phyloP scores from a whole-genome alignment of 2,888 invertebrate genomes.

The Sialis fuliginosa region DNA sequence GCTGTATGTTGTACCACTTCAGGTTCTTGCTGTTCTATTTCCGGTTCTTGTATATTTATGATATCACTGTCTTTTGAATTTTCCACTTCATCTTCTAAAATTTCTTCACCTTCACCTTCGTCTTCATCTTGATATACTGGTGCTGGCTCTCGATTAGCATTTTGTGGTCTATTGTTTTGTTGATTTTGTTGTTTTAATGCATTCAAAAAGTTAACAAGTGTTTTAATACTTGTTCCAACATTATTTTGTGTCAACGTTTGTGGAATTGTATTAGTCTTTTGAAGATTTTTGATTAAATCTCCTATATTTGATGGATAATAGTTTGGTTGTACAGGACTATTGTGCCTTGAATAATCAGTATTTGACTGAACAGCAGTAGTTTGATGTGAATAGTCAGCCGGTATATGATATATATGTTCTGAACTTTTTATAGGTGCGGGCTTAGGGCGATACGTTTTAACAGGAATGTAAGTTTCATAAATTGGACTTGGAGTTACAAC shows the following conservation, averaged over 20 bases:
- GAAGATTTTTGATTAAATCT: constrained; percentile 27
- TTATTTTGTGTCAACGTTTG: constrained; percentile 59
- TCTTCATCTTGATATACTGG: constrained; percentile 11
- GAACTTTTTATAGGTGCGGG: constrained; percentile 14
- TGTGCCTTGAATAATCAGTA: not conserved
- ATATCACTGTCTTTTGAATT: not conserved
- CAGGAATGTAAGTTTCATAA: not conserved
- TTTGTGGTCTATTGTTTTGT: constrained; percentile 12
- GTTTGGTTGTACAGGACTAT: constrained; percentile 17
- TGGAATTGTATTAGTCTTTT: constrained; percentile 57
- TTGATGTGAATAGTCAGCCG: not conserved
- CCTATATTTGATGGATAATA: constrained; percentile 43
- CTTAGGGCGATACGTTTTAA: constrained; percentile 11
- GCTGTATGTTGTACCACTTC: constrained; percentile 1
- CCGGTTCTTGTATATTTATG: not conserved
- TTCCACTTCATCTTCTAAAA: not conserved
- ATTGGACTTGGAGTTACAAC: constrained; percentile 1
- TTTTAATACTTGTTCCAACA: constrained; percentile 60
- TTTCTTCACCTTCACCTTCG: constrained; percentile 13
- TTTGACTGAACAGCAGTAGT: not conserved
- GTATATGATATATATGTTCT: constrained; percentile 13
- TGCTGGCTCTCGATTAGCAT: not conserved
- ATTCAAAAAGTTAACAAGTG: constrained; percentile 55
- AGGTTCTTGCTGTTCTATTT: not conserved
- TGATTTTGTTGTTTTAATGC: constrained; percentile 37